A percentile compares a stretch with the other conserved stretches of the same genome.
Conservation (phyloP, 2,888 invertebrate species). For the Dromius quadrimaculatus region DNA sequence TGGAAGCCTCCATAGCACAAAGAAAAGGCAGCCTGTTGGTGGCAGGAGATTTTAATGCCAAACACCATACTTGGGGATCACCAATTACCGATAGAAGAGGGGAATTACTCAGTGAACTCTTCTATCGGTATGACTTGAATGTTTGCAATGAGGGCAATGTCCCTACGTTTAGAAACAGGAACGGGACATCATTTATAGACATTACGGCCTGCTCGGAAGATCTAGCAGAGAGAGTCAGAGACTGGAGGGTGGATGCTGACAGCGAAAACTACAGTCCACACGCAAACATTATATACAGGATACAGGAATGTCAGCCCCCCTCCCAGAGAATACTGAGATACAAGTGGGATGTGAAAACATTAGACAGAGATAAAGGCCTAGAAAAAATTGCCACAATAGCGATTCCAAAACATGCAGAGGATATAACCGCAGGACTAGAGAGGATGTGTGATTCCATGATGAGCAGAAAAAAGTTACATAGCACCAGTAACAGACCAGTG, state of each 20-base stretch:
- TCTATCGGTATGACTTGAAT: not conserved
- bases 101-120: not conserved
- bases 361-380: too few species aligned
- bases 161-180: not conserved
- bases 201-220: not conserved
- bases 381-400: too few species aligned
- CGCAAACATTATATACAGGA: not conserved
- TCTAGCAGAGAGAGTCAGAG: not conserved
- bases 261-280: not conserved
- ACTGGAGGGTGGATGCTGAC: not conserved
- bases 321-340: too few species aligned
- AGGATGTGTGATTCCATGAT: too few species aligned
- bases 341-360: too few species aligned
- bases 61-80: conserved; percentile 7
- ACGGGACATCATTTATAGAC: not conserved
- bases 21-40: not conserved
- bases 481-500: not conserved
- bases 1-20: not conserved
- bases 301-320: not conserved
- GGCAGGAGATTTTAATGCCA: conserved; percentile 21
- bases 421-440: too few species aligned
- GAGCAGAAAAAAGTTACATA: not conserved
- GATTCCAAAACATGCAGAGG: too few species aligned
- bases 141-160: not conserved
- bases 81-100: conserved; percentile 17